Base-by-base conservation (phyloP, 2,888 invertebrate species). In the Empis stercorea region DNA sequence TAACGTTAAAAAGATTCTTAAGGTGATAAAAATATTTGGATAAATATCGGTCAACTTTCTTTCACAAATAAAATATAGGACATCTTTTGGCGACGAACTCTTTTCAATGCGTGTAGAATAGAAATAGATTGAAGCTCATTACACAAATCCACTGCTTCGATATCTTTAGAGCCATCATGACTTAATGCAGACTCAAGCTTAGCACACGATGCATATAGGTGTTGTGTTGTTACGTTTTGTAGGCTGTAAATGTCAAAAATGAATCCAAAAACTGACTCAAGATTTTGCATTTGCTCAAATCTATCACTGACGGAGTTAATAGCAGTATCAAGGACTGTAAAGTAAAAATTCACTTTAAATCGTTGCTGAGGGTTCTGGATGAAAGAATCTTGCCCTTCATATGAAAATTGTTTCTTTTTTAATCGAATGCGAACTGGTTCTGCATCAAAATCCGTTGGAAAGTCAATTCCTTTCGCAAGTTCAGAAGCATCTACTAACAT, bases 1-100 rank as follows among this genome's bases (percentile, higher is more conserved):
- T n/a, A 40, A 42, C 36, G 44, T 44, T 48, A 48, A 30, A 15
- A 48, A 17, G 34, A 48, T 48, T 43, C 39, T 27, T 38, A 44
- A 44, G 23, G 44, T 16, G 27, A 38, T 48, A 7, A 41, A 27
- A 15, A 38, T 30, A 41, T 43, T 43, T 32, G 43, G 43, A 36
- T 14, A n/a, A 32, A 14, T 14, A 14, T n/a, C 14, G 14, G n/a
- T 14, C 36, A 36, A 36, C n/a, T 36, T 36, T 36, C 14, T 36
- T 36, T n/a, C n/a, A 36, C n/a, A 36, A 36, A 36, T 36, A 36
- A 36, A 36, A 14, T 36, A 14, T 36, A 36, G 36, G 14, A 36
- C n/a, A 36, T 36, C 14, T 36, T 14, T 2, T 14, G 36, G n/a
- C 14, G n/a, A 36, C 32, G 32, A 32, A 32, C 32, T 36, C 14